Evolutionary conservation across 1,140 invertebrate genomes (phyloP).

Genomic region (Littorina saxatilis): DNA sequence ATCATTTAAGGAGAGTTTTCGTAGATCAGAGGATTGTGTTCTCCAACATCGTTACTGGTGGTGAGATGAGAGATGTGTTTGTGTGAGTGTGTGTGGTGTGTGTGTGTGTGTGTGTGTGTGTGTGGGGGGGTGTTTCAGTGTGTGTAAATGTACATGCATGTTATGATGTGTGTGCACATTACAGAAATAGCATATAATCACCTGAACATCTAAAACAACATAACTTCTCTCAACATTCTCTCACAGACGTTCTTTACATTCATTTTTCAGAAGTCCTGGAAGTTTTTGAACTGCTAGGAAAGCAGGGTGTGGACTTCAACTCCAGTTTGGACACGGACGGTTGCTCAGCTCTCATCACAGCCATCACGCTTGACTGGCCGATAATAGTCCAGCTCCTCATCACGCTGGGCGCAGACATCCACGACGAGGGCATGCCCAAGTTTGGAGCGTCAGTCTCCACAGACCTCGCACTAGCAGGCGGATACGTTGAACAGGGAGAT

Average conservation of each 20-base stretch:
- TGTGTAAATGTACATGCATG: not conserved
- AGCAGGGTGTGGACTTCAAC: slow-evolving; percentile 37
- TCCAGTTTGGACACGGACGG: slow-evolving; percentile 40
- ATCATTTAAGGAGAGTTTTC: not conserved
- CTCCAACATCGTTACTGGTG: not conserved
- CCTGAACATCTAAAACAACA: no score
- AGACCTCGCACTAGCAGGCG: slow-evolving; percentile 17
- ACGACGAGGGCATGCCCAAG: slow-evolving; percentile 39
- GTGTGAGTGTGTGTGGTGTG: not conserved
- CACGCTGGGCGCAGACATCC: slow-evolving; percentile 34
- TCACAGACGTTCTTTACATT: no score
- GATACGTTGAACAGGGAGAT: not conserved
- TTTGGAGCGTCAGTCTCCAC: slow-evolving; percentile 37
- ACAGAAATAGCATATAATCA: no score
- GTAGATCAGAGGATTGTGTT: not conserved
- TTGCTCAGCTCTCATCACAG: slow-evolving; percentile 41
- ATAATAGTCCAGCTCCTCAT: slow-evolving; percentile 33
- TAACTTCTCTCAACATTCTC: no score
- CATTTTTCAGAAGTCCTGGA: slow-evolving; percentile 32
- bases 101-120: no score
- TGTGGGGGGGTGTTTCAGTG: not conserved
- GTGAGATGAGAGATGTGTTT: no score
- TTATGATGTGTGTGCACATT: not conserved
- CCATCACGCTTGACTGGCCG: slow-evolving; percentile 31
- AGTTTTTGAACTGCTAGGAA: slow-evolving; percentile 28